Base-by-base conservation (phyloP, 2,888 invertebrate genomes). In the Girardia tigrina region DNA sequence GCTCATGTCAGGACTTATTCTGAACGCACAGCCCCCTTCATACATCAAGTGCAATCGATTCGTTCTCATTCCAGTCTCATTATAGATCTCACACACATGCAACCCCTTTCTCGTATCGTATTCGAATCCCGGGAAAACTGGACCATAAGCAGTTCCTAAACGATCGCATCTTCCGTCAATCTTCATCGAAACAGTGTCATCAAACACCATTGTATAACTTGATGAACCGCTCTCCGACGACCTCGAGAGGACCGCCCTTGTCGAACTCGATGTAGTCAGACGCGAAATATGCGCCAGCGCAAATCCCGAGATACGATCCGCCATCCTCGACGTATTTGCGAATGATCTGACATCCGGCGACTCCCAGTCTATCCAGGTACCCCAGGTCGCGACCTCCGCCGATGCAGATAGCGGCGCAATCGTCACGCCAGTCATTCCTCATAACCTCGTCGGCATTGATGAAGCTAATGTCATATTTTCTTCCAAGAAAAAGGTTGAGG, bases 51-150 rank as follows among this genome's bases (percentile, higher is more conserved):
- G 36, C 36, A 36, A 36, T 16, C 16, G 8, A 36, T 36, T 16
- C 8, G 16, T 8, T 36, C 16, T 16, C 36, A 36, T 36, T 8
- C 16, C 12, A 16, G 12, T 36, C 36, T 8, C 16, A 8, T 36
- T 36, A 36, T 36, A 36, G 16, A 36, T 36, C 12, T 16, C 36
- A 16, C 12, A 16, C 16, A 16, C 36, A 16, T 36, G 36, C 8
- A 36, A 12, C 16, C 36, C 36, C 16, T 36, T 36, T 12, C 36
- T 36, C 36, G 36, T 36, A 16, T 79, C 76, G 77, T 82, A 82
- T 36, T 79, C 77, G 77, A 81, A 82, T 0, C 80, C 79, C 14
- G 80, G 80, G 75, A 79, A 81, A 16, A 80, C 77, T 2, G 82
- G 81, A 0, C 82, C 82, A 26, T 79, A 77, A 74, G 75, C 76